Percentiles rank a stretch among this genome's conserved stretches.
Evolutionary conservation across 1,140 invertebrate species (phyloP).

Genomic region (Saccostrea cuccullata): DNA sequence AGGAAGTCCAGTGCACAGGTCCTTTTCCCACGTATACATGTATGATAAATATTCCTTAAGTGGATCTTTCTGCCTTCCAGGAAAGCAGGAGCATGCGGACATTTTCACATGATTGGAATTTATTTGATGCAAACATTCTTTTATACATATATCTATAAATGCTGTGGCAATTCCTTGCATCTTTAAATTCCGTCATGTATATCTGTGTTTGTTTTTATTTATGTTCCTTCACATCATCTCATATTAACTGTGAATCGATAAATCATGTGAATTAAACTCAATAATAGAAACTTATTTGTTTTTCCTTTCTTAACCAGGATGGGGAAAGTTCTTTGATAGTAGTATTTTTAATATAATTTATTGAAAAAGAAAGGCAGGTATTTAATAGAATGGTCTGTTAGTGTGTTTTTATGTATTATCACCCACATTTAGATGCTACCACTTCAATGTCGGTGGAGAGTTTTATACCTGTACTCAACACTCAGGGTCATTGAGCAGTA

Average conservation of each 20-base stretch:
- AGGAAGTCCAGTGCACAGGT: neutral
- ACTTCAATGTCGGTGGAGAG: too few species aligned
- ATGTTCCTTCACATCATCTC: neutral
- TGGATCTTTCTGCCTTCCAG: neutral
- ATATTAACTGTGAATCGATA: neutral
- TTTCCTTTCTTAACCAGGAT: neutral
- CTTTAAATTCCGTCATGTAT: neutral
- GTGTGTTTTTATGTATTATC: too few species aligned
- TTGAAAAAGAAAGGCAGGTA: too few species aligned
- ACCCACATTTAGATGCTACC: too few species aligned
- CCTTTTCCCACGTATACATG: neutral
- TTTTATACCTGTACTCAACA: too few species aligned
- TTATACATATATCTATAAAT: neutral
- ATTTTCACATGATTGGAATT: neutral
- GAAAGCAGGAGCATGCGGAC: neutral
- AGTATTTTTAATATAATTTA: too few species aligned
- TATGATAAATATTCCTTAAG: neutral
- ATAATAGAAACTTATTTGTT: neutral
- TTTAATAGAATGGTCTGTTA: too few species aligned
- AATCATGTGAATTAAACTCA: neutral
- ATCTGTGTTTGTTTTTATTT: too few species aligned
- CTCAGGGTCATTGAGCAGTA: too few species aligned
- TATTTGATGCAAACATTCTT: slow-evolving; percentile 17
- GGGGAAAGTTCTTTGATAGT: too few species aligned
- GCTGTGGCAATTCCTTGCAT: neutral